Base-by-base conservation (phyloP, 2,888 invertebrate genomes). In the Hyposoter didymator region DNA sequence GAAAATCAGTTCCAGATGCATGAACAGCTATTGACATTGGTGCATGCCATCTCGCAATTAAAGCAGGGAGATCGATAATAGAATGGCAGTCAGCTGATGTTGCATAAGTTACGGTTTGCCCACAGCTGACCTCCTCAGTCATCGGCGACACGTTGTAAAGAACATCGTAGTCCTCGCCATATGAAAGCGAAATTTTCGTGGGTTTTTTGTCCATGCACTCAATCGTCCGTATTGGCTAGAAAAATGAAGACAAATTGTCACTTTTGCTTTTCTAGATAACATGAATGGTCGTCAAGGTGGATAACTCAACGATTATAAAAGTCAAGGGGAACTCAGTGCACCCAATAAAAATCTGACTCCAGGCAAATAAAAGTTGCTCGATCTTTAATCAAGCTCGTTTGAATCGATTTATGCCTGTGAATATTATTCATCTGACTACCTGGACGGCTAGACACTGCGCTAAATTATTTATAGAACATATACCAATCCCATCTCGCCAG, bases 81-180 rank as follows among this genome's bases (percentile, higher is more conserved):
- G 98, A 98, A 89, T 98, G 97, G 94, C 96, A 98, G 91, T 98
- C 98, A 5, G 97, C 98, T 94, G 98, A 98, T 17, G 98, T 98
- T 49, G 98, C 98, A 92, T 98, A 98, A 0, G 98, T 98, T 88
- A 98, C 95, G 89, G 96, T 96, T 94, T 98, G 97, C 94, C 97
- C 97, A 94, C 98, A 98, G 91, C 95, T 95, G 74, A 97, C 93
- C 59, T 94, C 93, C 87, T 93, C 93, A 83, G 96, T 96, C 82
- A 97, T 97, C 55, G 96, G 95, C 88, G 39, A 98, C 96, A 92
- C 97, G 94, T 98, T 98, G 94, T 97, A 97, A 84, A 98, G 95
- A 89, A 98, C 97, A 98, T 98, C 98, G 93, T 97, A 98, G 90
- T 97, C 97, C 32, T n/a, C n/a, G n/a, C 39, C 1, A 97, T 95